Percentiles rank a stretch among this genome's conserved stretches.
Conservation (phyloP, 2,888 invertebrate species). For the Phaedon cochleariae region DNA sequence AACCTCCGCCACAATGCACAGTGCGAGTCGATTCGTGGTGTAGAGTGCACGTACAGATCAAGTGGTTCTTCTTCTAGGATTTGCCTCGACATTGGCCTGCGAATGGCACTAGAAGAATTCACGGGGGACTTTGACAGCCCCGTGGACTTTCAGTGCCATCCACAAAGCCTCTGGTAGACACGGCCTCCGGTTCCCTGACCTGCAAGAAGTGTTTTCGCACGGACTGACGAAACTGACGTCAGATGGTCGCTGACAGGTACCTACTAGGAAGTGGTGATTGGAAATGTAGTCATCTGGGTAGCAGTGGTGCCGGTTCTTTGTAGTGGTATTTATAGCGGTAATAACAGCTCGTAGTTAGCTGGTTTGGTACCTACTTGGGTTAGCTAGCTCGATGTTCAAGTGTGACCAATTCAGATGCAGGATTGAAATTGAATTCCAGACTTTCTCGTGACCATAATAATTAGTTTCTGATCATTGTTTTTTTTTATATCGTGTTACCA, state of each 20-base stretch:
- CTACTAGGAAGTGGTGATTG: conserved; percentile 43
- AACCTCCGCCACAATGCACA: conserved; percentile 50
- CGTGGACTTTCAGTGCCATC: conserved; percentile 80
- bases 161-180: conserved; percentile 56
- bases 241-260: conserved; percentile 20
- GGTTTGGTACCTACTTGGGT: neutral
- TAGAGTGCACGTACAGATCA: conserved; percentile 35
- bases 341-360: neutral
- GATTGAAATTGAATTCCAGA: neutral
- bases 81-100: conserved; percentile 63
- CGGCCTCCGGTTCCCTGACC: conserved; percentile 21
- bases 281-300: conserved; percentile 30
- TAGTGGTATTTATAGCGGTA: neutral
- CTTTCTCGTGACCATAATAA: too few species aligned
- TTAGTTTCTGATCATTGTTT: too few species aligned
- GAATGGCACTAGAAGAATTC: conserved; percentile 90
- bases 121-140: conserved; percentile 73
- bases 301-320: neutral
- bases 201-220: conserved; percentile 5
- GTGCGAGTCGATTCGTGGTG: conserved; percentile 54
- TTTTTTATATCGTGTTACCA: too few species aligned
- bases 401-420: neutral
- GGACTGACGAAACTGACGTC: conserved; percentile 47
- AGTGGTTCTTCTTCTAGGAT: conserved; percentile 22
- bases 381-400: neutral